Evolutionary conservation across 2,113 vertebrate species (phyloP), one percentile per base, ranked within the genome.

Genomic region (Nycticebus coucang): DNA sequence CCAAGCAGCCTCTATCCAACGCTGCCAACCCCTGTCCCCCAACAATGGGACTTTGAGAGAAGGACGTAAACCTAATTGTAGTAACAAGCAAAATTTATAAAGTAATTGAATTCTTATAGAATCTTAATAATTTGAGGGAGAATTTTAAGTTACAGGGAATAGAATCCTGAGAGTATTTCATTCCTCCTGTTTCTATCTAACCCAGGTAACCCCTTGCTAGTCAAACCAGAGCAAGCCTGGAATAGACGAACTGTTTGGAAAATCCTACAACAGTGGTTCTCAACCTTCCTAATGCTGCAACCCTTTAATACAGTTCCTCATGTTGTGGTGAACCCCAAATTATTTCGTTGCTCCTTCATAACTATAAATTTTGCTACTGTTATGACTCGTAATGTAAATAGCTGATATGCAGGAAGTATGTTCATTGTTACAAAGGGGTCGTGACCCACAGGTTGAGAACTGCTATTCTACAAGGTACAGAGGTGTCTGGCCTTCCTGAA

Each of bases 71-170:
- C 18, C 55, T 60, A 92, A 60, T 30, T 92, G 30, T 11, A 77
- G 45, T 28, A 74, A 35, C 19, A 75, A 78, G 37, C 35, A 72
- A 53, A 28, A 55, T 59, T 71, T 75, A 64, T 37, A 17, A 92
- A 83, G 35, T 60, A 50, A 85, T 14, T 35, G 69, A 74, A 89
- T 89, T 95, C 35, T 84, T 21, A 55, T 93, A 93, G 17, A 30
- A 77, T 57, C 93, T 96, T 74, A 69, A 86, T 95, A 79, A 93
- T 89, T 93, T 79, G n/a, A 92, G 17, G 45, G 50, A 82, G 53
- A 87, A 79, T 92, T 96, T 96, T 92, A 94, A 93, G 75, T 78
- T 86, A 79, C 5, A 5, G 30, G 28, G 59, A 18, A 12, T 37
- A 37, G 41, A 89, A 81, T 80, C 66, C 66, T 81, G 89, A 28